Evolutionary conservation across 2,797 vertebrate species (phyloP).

Genomic region (Crax fasciolata): DNA sequence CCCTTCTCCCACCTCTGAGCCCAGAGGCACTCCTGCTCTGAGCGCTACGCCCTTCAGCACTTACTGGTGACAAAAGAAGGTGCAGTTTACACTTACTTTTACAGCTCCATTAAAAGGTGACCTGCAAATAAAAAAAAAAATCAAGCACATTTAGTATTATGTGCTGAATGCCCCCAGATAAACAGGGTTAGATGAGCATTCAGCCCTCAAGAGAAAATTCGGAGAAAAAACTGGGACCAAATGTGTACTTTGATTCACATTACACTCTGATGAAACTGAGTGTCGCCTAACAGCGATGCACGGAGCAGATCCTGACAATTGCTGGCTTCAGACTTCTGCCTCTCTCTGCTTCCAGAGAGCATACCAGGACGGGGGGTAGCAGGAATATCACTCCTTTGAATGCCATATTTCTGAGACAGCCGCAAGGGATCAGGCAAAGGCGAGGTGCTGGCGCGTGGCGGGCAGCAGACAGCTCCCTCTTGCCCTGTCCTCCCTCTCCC

Average conservation of each 20-base stretch:
- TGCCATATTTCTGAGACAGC: not conserved
- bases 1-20: constrained; percentile 54
- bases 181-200: constrained; percentile 70
- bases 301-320: not conserved
- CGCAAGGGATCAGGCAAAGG: not conserved
- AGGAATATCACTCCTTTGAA: not conserved
- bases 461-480: not conserved
- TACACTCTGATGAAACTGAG: not conserved
- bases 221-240: not conserved
- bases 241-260: not conserved
- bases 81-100: constrained; percentile 76
- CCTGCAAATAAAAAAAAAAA: constrained; percentile 77
- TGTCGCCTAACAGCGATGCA: not conserved
- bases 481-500: not conserved
- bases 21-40: constrained; percentile 52
- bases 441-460: rapidly evolving
- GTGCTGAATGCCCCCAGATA: constrained; percentile 64
- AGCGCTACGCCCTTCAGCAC: constrained; percentile 46
- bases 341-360: not conserved
- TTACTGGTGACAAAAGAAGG: constrained; percentile 72
- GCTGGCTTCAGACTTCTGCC: not conserved
- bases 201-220: constrained; percentile 38
- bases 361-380: not conserved
- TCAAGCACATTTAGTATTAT: constrained; percentile 75
- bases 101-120: constrained; percentile 79